A percentile compares a stretch with the other conserved stretches of the same genome.
These are phyloP conservation scores for Heteropelma amictum DNA, from an alignment of 2,888 invertebrate species.

Conservation along the genomic window DNA sequence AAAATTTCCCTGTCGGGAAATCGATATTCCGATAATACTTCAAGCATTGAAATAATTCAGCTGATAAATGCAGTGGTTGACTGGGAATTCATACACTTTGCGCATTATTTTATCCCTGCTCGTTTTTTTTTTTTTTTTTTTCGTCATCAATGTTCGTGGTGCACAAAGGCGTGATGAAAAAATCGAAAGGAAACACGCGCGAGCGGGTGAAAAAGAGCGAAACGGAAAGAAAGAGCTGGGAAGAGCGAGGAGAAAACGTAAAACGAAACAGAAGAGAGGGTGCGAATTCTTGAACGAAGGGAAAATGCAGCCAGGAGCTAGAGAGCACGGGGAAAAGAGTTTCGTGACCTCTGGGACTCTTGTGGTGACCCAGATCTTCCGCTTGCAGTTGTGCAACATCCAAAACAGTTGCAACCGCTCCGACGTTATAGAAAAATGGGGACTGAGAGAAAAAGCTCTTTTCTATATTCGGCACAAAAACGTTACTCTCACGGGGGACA, in stretches of 20 bases:
- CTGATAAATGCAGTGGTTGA: neutral
- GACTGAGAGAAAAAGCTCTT: neutral
- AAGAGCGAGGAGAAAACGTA: neutral
- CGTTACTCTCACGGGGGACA: conserved; percentile 6
- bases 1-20: neutral
- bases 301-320: conserved; percentile 2
- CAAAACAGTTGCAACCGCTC: conserved; percentile 6
- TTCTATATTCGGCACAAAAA: conserved; percentile 15
- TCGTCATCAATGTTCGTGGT: neutral
- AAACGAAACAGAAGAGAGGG: neutral
- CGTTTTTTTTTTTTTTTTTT: neutral
- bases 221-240: no score
- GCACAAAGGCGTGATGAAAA: conserved; percentile 8
- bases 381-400: conserved; percentile 14
- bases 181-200: neutral
- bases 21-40: neutral
- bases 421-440: neutral
- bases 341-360: conserved; percentile 35
- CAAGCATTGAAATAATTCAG: conserved; percentile 1
- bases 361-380: conserved; percentile 43
- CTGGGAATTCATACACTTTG: neutral
- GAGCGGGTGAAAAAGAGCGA: neutral
- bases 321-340: conserved; percentile 13
- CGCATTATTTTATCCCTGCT: neutral
- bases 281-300: conserved; percentile 32